Conservation (phyloP, 2,888 invertebrate species). For the Abscondita cerata region DNA sequence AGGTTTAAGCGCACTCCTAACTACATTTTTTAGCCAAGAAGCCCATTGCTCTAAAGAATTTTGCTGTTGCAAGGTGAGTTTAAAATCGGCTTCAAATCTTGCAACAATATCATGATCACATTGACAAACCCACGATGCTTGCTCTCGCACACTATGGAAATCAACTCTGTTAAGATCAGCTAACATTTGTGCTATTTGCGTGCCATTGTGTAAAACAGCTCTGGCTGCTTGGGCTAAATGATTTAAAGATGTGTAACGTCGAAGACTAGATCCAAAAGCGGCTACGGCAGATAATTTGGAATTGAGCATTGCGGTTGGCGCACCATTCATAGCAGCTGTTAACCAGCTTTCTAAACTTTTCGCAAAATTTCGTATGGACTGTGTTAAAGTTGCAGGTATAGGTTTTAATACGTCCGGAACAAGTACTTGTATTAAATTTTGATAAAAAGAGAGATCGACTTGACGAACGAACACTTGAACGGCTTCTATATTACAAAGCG, state of each 20-base stretch:
- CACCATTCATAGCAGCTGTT: slow-evolving; percentile 82
- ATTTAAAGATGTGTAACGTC: slow-evolving; percentile 96
- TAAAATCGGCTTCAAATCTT: slow-evolving; percentile 90
- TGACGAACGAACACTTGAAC: slow-evolving; percentile 80
- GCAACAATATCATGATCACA: slow-evolving; percentile 82
- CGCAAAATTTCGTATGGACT: slow-evolving; percentile 90
- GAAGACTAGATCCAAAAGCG: slow-evolving; percentile 91
- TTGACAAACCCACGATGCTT: slow-evolving; percentile 98
- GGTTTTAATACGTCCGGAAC: slow-evolving; percentile 96
- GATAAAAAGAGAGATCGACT: slow-evolving; percentile 93
- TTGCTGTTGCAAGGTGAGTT: slow-evolving; percentile 89
- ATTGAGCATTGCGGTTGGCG: slow-evolving; percentile 80
- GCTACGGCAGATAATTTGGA: slow-evolving; percentile 87
- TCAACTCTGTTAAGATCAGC: slow-evolving; percentile 96
- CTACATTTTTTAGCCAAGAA: slow-evolving; percentile 93
- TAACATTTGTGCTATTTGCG: slow-evolving; percentile 96
- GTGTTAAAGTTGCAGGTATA: slow-evolving; percentile 92
- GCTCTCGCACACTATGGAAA: slow-evolving; percentile 92
- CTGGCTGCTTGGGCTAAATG: slow-evolving; percentile 94
- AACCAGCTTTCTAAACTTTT: slow-evolving; percentile 91
- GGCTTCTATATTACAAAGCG: slow-evolving; percentile 72
- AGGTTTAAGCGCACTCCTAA: slow-evolving; percentile 86
- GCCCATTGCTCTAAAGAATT: slow-evolving; percentile 98
- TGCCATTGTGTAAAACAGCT: slow-evolving; percentile 93
- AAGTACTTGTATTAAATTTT: slow-evolving; percentile 93